These are phyloP conservation scores for Aphaenogaster rudis DNA, from an alignment of 1,140 invertebrate species.

Conservation along the genomic window DNA sequence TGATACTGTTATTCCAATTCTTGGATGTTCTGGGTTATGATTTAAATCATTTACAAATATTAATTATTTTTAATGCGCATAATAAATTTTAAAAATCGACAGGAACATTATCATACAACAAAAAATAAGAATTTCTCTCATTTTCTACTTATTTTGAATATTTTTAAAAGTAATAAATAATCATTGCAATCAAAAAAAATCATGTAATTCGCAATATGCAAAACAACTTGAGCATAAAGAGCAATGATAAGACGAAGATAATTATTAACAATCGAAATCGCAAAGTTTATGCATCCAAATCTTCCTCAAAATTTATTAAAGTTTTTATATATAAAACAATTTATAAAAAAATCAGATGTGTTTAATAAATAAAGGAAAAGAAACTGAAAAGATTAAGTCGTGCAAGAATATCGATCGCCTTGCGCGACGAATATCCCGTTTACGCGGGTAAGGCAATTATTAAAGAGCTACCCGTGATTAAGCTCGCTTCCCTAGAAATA, in stretches of 20 bases:
- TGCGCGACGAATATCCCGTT: constrained; percentile 26
- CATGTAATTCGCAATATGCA: background rate
- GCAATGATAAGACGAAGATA: too few species aligned
- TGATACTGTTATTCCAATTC: background rate
- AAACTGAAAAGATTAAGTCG: background rate
- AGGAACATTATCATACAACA: background rate
- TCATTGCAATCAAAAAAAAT: background rate
- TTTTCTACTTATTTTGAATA: background rate
- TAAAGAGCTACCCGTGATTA: constrained; percentile 54
- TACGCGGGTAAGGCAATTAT: constrained; percentile 47
- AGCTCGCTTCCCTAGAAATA: constrained; percentile 48
- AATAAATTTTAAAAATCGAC: constrained; percentile 4
- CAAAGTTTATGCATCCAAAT: background rate
- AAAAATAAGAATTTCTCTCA: background rate
- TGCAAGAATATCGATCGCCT: constrained; percentile 13
- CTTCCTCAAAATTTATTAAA: background rate
- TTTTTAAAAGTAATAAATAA: background rate
- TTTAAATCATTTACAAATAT: constrained; percentile 9
- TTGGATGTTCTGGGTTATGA: background rate
- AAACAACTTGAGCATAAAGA: background rate
- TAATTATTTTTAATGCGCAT: background rate
- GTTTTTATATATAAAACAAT: background rate
- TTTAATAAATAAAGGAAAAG: background rate
- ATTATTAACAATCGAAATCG: background rate
- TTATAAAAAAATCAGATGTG: constrained; percentile 6